These are phyloP conservation scores for Mycogona germanica DNA, from an alignment of 2,888 invertebrate species.

Conservation along the genomic window DNA sequence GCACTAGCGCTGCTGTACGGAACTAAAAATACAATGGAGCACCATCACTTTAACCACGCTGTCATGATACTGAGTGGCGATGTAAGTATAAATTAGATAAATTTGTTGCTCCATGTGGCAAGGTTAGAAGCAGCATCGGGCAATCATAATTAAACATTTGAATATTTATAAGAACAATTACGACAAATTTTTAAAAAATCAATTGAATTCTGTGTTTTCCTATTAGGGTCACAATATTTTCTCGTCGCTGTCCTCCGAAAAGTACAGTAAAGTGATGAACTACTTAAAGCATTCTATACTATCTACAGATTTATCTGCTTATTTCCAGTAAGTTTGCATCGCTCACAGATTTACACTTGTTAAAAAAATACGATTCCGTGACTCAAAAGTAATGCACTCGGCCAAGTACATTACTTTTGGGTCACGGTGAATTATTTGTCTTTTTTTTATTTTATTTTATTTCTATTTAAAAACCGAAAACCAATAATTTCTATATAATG, in stretches of 20 bases:
- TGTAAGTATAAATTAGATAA: no score
- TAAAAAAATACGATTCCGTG: no score
- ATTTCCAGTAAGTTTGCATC: slow-evolving; percentile 39
- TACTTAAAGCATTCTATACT: slow-evolving; percentile 41
- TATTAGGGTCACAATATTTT: slow-evolving; percentile 37
- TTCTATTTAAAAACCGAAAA: not conserved
- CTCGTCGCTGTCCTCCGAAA: slow-evolving; percentile 37
- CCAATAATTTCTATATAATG: not conserved
- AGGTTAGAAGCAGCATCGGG: no score
- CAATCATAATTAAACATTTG: no score
- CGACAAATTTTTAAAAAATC: no score
- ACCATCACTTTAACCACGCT: slow-evolving; percentile 50
- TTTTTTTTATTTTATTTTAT: not conserved
- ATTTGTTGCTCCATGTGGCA: no score
- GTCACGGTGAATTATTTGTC: no score
- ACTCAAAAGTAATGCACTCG: no score
- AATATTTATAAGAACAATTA: no score
- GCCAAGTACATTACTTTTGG: no score
- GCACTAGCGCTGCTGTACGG: slow-evolving; percentile 41
- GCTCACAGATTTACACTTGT: not conserved
- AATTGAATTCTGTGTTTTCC: no score
- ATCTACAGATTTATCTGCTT: slow-evolving; percentile 41
- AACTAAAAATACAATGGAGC: slow-evolving; percentile 49
- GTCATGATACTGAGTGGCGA: slow-evolving; percentile 46
- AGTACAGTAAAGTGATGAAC: slow-evolving; percentile 40